Base-by-base conservation (phyloP, 1,140 invertebrate genomes). In the Plutomurus gul region DNA sequence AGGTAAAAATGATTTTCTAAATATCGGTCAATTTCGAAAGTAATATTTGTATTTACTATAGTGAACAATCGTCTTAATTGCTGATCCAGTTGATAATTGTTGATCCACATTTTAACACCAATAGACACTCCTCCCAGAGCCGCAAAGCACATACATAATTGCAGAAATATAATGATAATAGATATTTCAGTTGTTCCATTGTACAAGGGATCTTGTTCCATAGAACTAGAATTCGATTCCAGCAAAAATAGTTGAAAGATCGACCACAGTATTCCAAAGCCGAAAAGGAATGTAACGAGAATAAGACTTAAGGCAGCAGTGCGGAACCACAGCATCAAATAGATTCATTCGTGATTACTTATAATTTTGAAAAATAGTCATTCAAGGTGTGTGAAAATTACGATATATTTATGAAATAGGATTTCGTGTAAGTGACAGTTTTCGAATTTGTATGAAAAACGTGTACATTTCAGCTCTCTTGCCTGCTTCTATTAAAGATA, bases 51-150 rank as follows among this genome's bases (percentile, higher is more conserved):
- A 13, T 70, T 73, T 11, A 78, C 77, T 13, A 82, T 76, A 7
- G 18, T 82, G 37, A 82, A 82, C 8, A 37, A 40, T 22, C 43
- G 75, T 39, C 81, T 70, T 16, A 80, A 36, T 16, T 30, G 30
- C 6, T 79, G 75, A 60, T 84, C 82, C 27, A 84, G 37, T 78
- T 82, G 81, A 37, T 81, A 80, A 51, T 84, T 82, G 39, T 84
- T 84, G 30, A 30, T 4, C 82, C 82, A 84, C 0, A 79, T 72
- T 11, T 33, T 71, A 43, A 79, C 80, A 7, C 27, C 46, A 33
- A 81, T 47, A 18, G 79, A 25, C 10, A 74, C n/a, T 25, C 78
- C 82, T 47, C 70, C 79, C 0, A 77, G 0, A 7, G 40, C n/a
- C 1, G 33, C 10, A 1, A 7, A 37, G 7, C 22, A 27, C 4